These are phyloP conservation scores for Bradypodion pumilum DNA, from an alignment of 2,797 vertebrate species.

Conservation along the genomic window DNA sequence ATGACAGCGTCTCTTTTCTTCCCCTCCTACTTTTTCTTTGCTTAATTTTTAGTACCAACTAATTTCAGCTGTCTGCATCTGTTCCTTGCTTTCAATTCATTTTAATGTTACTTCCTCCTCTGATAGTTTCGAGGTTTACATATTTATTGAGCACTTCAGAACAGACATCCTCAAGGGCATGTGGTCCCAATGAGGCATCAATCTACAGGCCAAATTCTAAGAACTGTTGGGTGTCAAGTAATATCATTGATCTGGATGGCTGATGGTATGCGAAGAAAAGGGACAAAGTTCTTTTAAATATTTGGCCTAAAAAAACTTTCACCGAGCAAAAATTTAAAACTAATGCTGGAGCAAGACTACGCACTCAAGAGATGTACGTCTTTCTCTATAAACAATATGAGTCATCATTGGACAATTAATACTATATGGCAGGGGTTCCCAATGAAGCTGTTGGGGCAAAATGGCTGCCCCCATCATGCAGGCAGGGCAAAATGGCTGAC, in stretches of 20 bases:
- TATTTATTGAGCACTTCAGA: constrained; percentile 1
- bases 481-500: too few species aligned
- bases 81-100: constrained; percentile 54
- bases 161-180: constrained; percentile 9
- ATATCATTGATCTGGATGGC: constrained; percentile 7
- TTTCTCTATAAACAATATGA: neutral
- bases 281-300: neutral
- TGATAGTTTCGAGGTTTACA: neutral
- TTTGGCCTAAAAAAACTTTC: neutral
- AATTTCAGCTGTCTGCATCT: constrained; percentile 50
- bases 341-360: neutral
- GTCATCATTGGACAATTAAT: neutral
- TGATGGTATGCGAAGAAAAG: neutral
- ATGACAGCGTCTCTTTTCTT: constrained; percentile 3
- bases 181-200: neutral
- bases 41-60: constrained; percentile 54
- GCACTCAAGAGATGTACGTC: neutral
- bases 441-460: too few species aligned
- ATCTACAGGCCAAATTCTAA: neutral
- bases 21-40: constrained; percentile 33
- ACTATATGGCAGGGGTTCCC: neutral
- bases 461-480: too few species aligned
- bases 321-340: neutral
- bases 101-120: constrained; percentile 32
- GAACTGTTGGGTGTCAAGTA: constrained; percentile 10